phyloP scores from a whole-genome alignment of 2,113 vertebrate species.

The Ptilorrhoa leucosticta region DNA sequence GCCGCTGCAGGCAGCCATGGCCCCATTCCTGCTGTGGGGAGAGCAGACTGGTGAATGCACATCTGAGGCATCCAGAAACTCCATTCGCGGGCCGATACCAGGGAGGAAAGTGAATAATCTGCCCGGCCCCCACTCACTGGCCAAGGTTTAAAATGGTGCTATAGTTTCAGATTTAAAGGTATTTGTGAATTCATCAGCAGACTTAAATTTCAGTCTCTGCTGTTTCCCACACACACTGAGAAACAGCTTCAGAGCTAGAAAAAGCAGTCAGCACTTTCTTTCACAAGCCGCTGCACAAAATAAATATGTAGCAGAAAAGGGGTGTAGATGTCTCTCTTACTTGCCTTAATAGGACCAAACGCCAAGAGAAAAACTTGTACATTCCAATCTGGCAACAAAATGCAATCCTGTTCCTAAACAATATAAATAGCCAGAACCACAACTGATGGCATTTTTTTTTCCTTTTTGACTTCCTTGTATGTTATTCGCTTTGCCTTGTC shows the following conservation, averaged over 20 bases:
- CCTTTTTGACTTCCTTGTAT: slow-evolving; percentile 6
- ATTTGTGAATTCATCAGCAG: background rate
- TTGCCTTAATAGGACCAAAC: background rate
- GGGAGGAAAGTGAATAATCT: background rate
- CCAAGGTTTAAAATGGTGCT: background rate
- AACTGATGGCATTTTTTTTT: background rate
- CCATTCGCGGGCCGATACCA: too few relatives aligned
- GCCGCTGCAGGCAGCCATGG: accelerated
- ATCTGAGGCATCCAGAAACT: background rate
- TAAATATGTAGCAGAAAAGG: slow-evolving; percentile 24
- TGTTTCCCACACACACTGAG: background rate
- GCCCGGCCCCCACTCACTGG: background rate
- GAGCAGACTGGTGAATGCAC: too few relatives aligned
- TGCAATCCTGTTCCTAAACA: slow-evolving; percentile 2
- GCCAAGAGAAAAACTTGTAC: background rate
- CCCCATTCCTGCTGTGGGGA: accelerated
- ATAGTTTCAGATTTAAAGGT: background rate
- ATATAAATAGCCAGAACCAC: background rate
- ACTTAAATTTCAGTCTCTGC: background rate
- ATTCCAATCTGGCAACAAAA: background rate
- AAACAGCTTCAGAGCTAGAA: background rate
- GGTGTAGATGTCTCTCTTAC: background rate
- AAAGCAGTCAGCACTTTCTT: slow-evolving; percentile 16
- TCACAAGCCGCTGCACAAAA: slow-evolving; percentile 25
- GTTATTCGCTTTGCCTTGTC: background rate